Evolutionary conservation across 2,113 vertebrate genomes (phyloP).

Genomic region (Fukomys damarensis): DNA sequence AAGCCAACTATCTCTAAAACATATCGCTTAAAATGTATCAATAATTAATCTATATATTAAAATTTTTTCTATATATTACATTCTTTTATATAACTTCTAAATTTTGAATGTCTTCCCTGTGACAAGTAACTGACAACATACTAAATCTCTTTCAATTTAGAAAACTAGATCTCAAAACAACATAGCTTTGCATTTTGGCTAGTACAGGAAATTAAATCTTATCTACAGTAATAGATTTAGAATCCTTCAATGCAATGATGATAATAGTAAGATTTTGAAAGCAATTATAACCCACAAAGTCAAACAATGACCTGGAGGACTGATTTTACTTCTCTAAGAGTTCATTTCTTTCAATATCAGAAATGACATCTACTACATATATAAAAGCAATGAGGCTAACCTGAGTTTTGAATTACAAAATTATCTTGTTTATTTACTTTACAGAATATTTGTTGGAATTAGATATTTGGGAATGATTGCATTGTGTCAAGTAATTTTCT

Average conservation of each 20-base stretch:
- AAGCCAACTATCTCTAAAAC: conserved; percentile 22
- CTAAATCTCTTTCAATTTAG: conserved; percentile 20
- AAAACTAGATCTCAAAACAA: conserved; percentile 64
- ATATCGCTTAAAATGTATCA: conserved; percentile 9
- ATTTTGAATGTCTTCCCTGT: conserved; percentile 35
- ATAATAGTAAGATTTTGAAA: conserved; percentile 81
- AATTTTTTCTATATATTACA: not conserved
- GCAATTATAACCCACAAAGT: conserved; percentile 76
- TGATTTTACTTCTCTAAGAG: conserved; percentile 74
- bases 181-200: conserved; percentile 66
- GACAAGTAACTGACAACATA: not conserved
- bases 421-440: conserved; percentile 16
- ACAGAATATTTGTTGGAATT: not conserved
- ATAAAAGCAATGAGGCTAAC: conserved; percentile 35
- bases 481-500: conserved; percentile 41
- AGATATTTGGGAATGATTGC: conserved; percentile 1
- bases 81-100: conserved; percentile 17
- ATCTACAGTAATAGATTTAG: conserved; percentile 63
- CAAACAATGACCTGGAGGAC: conserved; percentile 70
- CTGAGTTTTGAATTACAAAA: conserved; percentile 38
- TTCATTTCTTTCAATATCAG: too few species aligned
- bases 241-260: conserved; percentile 54
- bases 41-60: conserved; percentile 27
- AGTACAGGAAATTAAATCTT: conserved; percentile 69
- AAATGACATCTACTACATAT: conserved; percentile 62